These are phyloP conservation scores for Oscheius sp. DNA, from an alignment of 2,888 invertebrate genomes.

Conservation along the genomic window DNA sequence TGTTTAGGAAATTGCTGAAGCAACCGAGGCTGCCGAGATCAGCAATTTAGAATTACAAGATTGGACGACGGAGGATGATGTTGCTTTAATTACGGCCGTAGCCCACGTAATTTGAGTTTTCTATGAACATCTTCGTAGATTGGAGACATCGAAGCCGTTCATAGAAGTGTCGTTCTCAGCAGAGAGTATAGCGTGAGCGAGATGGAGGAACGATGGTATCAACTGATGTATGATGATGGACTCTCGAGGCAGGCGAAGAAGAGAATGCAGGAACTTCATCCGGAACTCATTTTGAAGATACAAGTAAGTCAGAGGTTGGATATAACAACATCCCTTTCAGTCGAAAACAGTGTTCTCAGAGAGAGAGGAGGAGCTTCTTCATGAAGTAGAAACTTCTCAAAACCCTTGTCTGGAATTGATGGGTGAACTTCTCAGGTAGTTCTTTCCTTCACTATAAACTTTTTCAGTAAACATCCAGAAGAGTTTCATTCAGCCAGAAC, in stretches of 20 bases:
- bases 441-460: neutral
- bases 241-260: constrained; percentile 76
- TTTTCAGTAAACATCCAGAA: constrained; percentile 80
- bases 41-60: constrained; percentile 77
- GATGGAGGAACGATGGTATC: constrained; percentile 94
- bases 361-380: constrained; percentile 86
- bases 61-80: constrained; percentile 97
- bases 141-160: constrained; percentile 78
- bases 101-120: constrained; percentile 79
- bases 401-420: constrained; percentile 78
- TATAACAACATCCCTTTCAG: constrained; percentile 75
- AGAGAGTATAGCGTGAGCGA: constrained; percentile 92
- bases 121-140: constrained; percentile 72
- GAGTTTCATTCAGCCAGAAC: constrained; percentile 88
- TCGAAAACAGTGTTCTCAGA: constrained; percentile 87
- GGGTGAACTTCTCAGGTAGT: constrained; percentile 79
- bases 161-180: constrained; percentile 91
- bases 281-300: constrained; percentile 35
- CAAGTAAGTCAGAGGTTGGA: constrained; percentile 33
- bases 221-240: constrained; percentile 90
- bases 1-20: constrained; percentile 34
- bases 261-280: constrained; percentile 46
- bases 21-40: constrained; percentile 34
- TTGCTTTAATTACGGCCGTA: constrained; percentile 89
- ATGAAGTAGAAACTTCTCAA: constrained; percentile 76